These are phyloP conservation scores for Oryzias curvinotus DNA, from an alignment of 2,113 vertebrate species.

Conservation along the genomic window DNA sequence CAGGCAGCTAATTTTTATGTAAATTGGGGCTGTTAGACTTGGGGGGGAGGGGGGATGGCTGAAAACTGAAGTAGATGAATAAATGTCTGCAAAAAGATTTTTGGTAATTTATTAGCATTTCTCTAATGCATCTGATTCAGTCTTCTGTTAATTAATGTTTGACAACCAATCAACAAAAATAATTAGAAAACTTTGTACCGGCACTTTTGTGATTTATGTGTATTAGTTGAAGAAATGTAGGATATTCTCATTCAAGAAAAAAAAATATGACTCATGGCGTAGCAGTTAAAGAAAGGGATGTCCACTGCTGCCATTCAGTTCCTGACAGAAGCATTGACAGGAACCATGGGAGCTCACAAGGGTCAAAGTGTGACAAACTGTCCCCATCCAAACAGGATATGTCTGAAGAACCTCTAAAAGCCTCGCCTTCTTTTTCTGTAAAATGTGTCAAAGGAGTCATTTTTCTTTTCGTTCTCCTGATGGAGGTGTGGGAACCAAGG, in stretches of 20 bases:
- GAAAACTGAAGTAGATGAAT: slow-evolving; percentile 55
- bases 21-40: slow-evolving; percentile 68
- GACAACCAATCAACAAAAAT: slow-evolving; percentile 2
- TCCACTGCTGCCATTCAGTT: slow-evolving; percentile 42
- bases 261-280: slow-evolving; percentile 21
- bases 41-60: slow-evolving; percentile 15
- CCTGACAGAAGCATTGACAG: slow-evolving; percentile 62
- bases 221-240: slow-evolving; percentile 11
- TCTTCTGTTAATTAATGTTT: slow-evolving; percentile 1
- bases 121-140: slow-evolving; percentile 1
- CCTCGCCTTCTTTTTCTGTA: slow-evolving; percentile 43
- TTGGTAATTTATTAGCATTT: slow-evolving; percentile 35
- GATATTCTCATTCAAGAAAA: neutral
- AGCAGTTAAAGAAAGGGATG: slow-evolving; percentile 18
- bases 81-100: slow-evolving; percentile 19
- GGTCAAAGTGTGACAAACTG: slow-evolving; percentile 58
- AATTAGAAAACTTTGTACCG: slow-evolving; percentile 7
- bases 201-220: neutral
- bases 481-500: slow-evolving; percentile 75
- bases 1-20: slow-evolving; percentile 76
- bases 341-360: slow-evolving; percentile 61
- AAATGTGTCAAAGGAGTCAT: slow-evolving; percentile 65
- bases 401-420: slow-evolving; percentile 63
- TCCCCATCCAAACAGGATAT: slow-evolving; percentile 71
- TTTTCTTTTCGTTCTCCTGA: slow-evolving; percentile 44